These are phyloP conservation scores for Paramormyrops hopkinsi DNA, from an alignment of 2,797 vertebrate species.

Conservation along the genomic window DNA sequence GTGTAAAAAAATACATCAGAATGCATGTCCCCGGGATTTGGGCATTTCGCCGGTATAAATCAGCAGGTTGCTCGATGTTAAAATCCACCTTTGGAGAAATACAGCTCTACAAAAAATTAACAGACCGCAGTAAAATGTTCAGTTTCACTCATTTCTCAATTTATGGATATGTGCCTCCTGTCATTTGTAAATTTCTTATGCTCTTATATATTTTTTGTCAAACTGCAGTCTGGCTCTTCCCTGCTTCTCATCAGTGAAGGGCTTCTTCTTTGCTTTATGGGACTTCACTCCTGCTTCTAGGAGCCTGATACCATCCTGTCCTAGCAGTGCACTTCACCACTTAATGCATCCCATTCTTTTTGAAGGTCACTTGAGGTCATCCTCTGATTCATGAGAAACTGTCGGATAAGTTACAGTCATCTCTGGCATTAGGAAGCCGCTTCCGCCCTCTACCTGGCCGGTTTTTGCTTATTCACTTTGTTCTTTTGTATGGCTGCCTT, in stretches of 20 bases:
- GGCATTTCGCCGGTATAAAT: conserved; percentile 41
- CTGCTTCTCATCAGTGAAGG: background rate
- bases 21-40: conserved; percentile 26
- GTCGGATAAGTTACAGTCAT: background rate
- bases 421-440: background rate
- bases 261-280: background rate
- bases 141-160: too few species aligned
- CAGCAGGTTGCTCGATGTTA: conserved; percentile 33
- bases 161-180: too few species aligned
- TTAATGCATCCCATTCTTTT: background rate
- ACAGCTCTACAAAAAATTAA: too few species aligned
- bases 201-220: background rate
- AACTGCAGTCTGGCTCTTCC: background rate
- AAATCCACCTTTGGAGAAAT: conserved; percentile 27
- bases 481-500: background rate
- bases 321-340: background rate
- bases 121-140: too few species aligned
- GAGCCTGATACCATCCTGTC: background rate
- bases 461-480: background rate
- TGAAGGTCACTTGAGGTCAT: background rate
- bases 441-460: background rate
- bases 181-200: too few species aligned
- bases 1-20: conserved; percentile 15
- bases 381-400: background rate
- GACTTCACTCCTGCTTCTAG: background rate